Base-by-base conservation (phyloP, 2,888 invertebrate species). In the Hypomecis punctinalis region DNA sequence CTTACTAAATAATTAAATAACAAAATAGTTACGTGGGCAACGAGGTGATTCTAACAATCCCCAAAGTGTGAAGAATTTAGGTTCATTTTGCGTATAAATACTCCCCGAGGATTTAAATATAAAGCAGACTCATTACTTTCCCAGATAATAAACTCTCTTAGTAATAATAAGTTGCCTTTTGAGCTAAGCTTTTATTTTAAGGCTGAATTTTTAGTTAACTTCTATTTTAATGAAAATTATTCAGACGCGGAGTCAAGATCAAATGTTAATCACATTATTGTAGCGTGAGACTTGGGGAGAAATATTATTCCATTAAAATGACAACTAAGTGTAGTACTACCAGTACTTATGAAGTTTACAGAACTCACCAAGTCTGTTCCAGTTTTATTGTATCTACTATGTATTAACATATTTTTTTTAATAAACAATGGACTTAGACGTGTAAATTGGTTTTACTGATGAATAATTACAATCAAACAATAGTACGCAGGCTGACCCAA, bases 41-140 rank as follows among this genome's bases (percentile, higher is more conserved):
- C 13, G 23, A 40, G 40, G 13, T 23, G 23, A 10, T 11, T 52
- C 52, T 40, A 9, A 10, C 10, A n/a, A 40, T 33, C 10, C 9
- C 7, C 6, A 40, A 33, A 52, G 10, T 52, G 52, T 40, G 33
- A 52, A 40, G 33, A 52, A 40, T 39, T 40, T 23, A 40, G 40
- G 52, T 40, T 52, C 5, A n/a, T 52, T 40, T n/a, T 45, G 9
- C 43, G 49, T 51, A 61, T 49, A 61, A 53, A 61, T 49, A 11
- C 6, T 46, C 56, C 36, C 46, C 10, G 36, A 54, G 47, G 54
- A 58, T 48, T 63, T 58, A 11, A 58, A 51, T 23, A 13, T 43
- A 57, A 47, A 49, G 36, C 52, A 23, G 57, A 5, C 46, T 53
- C 63, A 63, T 63, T 63, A 63, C 37, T 63, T 63, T 43, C 62